Conservation (phyloP, 2,113 vertebrate species). For the Hippocampus guttulatus region DNA sequence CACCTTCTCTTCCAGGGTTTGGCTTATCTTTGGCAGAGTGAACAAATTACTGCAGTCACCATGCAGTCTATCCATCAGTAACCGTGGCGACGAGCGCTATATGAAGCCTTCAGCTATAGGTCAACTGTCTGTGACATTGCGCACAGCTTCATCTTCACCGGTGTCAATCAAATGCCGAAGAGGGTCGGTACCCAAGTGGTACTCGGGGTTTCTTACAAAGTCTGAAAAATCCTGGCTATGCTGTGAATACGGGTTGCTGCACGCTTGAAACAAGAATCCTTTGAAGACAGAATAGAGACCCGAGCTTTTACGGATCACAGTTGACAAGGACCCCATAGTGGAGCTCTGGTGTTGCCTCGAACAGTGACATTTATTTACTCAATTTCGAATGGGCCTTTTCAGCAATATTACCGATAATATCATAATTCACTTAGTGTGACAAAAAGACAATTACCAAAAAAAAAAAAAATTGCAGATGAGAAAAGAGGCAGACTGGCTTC, state of each 20-base stretch:
- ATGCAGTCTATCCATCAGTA: slow-evolving; percentile 12
- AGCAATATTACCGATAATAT: neutral
- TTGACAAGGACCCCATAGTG: neutral
- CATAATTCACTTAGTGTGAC: neutral
- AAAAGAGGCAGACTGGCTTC: too few relatives aligned
- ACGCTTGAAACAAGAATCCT: neutral
- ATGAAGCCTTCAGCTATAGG: slow-evolving; percentile 16
- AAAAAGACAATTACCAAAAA: neutral
- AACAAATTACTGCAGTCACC: slow-evolving; percentile 22
- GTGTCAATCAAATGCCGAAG: slow-evolving; percentile 20
- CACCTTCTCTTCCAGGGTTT: slow-evolving; percentile 10
- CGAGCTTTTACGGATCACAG: neutral
- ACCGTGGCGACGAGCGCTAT: slow-evolving; percentile 1
- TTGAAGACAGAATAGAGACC: neutral
- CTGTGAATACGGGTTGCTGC: neutral
- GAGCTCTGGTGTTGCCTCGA: neutral
- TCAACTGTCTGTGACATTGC: slow-evolving; percentile 20
- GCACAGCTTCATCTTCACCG: slow-evolving; percentile 11
- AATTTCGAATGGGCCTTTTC: neutral
- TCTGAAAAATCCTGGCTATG: neutral
- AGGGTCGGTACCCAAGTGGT: neutral
- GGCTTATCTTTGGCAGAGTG: slow-evolving; percentile 32
- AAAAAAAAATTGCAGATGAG: neutral
- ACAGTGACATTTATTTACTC: neutral
- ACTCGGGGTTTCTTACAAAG: neutral